A percentile compares a stretch with the other conserved stretches of the same genome.
Evolutionary conservation across 23 tunicate genomes (phyloP).

Genomic region (Styela plicata): DNA sequence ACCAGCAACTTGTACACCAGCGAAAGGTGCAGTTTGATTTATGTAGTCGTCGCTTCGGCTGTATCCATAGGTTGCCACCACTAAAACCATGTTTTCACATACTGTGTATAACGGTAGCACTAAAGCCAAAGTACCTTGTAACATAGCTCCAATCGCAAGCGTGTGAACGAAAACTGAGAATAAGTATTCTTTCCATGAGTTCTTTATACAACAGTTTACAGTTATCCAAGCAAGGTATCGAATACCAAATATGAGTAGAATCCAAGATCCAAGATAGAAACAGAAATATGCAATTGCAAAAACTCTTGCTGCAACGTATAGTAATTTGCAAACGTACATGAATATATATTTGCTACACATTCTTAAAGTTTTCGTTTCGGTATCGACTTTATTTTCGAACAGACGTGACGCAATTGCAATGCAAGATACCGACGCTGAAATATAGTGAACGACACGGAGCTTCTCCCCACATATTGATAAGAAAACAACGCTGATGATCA

Average conservation of each 20-base stretch:
- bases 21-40: neutral
- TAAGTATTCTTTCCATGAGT: neutral
- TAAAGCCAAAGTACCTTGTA: neutral
- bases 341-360: neutral
- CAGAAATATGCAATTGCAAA: slow-evolving; percentile 21
- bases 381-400: slow-evolving; percentile 5
- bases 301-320: slow-evolving; percentile 5
- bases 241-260: neutral
- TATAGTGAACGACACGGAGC: neutral
- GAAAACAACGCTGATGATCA: neutral
- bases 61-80: slow-evolving; percentile 8
- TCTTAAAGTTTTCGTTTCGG: neutral
- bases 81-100: slow-evolving; percentile 8
- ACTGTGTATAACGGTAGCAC: slow-evolving; percentile 6
- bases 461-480: slow-evolving; percentile 7
- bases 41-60: neutral
- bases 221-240: neutral
- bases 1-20: neutral
- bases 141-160: slow-evolving; percentile 8
- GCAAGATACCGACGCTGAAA: neutral
- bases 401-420: slow-evolving; percentile 4
- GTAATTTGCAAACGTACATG: neutral
- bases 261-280: slow-evolving; percentile 21
- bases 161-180: slow-evolving; percentile 19
- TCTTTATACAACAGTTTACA: neutral